phyloP scores from a whole-genome alignment of 2,888 invertebrate species.

The Eugnorisma glareosa region DNA sequence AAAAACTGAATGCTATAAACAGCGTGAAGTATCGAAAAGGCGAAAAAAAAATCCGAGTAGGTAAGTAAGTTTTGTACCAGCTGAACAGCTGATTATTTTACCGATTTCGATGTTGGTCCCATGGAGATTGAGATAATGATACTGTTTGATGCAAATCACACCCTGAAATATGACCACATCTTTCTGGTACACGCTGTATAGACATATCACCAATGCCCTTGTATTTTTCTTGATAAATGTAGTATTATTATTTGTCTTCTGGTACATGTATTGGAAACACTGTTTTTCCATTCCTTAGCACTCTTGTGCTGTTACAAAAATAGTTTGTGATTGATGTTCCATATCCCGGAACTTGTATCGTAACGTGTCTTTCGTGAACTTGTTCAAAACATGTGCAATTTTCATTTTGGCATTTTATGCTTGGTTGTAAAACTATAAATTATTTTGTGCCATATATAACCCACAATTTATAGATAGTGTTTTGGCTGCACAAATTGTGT shows the following conservation, averaged over 20 bases:
- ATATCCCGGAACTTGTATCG: background rate
- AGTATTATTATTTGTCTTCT: no score
- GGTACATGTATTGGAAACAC: background rate
- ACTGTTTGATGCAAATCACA: no score
- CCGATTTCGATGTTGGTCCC: no score
- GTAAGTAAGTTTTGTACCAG: no score
- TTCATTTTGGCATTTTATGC: slow-evolving; percentile 26
- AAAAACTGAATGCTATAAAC: background rate
- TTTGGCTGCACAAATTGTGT: slow-evolving; percentile 21
- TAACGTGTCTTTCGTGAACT: background rate
- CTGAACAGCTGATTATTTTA: no score
- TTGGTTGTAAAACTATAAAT: slow-evolving; percentile 19
- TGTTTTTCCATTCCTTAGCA: background rate
- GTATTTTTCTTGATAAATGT: no score
- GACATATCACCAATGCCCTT: no score
- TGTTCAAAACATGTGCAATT: slow-evolving; percentile 1
- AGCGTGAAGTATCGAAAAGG: background rate
- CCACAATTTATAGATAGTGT: slow-evolving; percentile 17
- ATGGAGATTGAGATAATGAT: no score
- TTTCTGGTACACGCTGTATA: no score
- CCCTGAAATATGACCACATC: no score
- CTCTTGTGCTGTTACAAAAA: background rate
- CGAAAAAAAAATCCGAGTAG: no score
- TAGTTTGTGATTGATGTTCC: slow-evolving; percentile 13
- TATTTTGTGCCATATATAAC: slow-evolving; percentile 18